A percentile compares a stretch with the other conserved stretches of the same genome.
phyloP scores from a whole-genome alignment of 2,113 vertebrate species.

The Planiliza haematocheilus region DNA sequence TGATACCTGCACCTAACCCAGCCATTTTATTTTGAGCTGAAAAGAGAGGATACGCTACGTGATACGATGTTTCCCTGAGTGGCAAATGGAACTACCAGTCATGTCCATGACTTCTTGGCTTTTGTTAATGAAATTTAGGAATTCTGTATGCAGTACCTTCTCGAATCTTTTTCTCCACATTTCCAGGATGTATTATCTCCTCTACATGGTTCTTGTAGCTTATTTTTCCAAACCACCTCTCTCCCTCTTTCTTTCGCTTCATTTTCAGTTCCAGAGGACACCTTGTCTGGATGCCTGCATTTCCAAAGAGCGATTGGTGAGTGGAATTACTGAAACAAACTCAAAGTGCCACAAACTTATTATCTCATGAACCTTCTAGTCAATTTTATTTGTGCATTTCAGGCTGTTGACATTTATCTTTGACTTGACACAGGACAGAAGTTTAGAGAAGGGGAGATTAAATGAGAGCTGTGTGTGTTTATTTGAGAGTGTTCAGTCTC shows the following conservation, averaged over 20 bases:
- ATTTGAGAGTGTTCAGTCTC: no score
- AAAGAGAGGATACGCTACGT: not conserved
- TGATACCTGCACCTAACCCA: conserved; percentile 81
- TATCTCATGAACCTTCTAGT: conserved; percentile 15
- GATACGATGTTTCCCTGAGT: not conserved
- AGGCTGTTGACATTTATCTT: no score
- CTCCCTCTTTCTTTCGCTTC: conserved; percentile 68
- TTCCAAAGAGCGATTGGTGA: not conserved
- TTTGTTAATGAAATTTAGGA: not conserved
- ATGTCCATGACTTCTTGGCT: not conserved
- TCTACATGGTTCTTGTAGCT: conserved; percentile 59
- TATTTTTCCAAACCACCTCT: conserved; percentile 77
- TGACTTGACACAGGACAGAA: no score
- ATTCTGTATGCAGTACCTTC: conserved; percentile 64
- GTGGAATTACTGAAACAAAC: not conserved
- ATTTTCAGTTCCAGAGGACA: conserved; percentile 83
- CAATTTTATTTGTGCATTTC: no score
- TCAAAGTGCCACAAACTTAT: not conserved
- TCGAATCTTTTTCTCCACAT: conserved; percentile 76
- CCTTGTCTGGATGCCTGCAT: conserved; percentile 82
- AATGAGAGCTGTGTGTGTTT: no score
- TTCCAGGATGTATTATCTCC: conserved; percentile 67
- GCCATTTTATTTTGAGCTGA: conserved; percentile 87
- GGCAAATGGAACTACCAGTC: not conserved
- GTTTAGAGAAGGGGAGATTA: no score